Evolutionary conservation across 2,888 invertebrate species (phyloP).

Genomic region (Chymomyza procnemis): DNA sequence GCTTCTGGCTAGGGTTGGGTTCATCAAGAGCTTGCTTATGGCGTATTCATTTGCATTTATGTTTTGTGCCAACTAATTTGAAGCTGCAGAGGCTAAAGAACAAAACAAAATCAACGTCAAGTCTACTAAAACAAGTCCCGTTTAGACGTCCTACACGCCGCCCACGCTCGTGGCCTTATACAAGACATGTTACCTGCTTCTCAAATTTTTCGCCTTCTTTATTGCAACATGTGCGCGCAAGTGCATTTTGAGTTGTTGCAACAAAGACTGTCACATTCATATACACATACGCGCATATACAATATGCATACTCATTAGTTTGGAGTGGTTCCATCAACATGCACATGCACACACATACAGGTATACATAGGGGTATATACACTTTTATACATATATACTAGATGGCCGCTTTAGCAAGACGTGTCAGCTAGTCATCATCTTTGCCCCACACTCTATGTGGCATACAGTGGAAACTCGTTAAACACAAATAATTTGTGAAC

Average conservation of each 20-base stretch:
- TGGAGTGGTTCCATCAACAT: constrained; percentile 73
- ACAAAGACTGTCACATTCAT: constrained; percentile 51
- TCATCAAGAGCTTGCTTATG: background rate
- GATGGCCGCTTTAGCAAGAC: constrained; percentile 3
- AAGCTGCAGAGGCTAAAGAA: constrained; percentile 47
- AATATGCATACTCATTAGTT: constrained; percentile 75
- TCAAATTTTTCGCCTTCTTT: background rate
- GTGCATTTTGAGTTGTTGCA: constrained; percentile 59
- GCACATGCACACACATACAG: constrained; percentile 26
- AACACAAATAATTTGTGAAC: background rate
- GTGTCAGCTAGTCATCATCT: background rate
- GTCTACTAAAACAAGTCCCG: constrained; percentile 10
- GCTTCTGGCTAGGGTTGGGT: constrained; percentile 21
- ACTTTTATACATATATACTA: background rate
- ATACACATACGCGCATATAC: constrained; percentile 42
- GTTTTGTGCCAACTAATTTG: constrained; percentile 72
- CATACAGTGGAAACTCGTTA: background rate
- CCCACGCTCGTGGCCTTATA: constrained; percentile 11
- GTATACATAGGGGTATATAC: background rate
- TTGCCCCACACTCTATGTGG: background rate
- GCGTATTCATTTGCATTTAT: constrained; percentile 67
- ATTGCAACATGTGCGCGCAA: constrained; percentile 31
- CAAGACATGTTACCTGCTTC: constrained; percentile 46
- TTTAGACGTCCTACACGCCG: background rate
- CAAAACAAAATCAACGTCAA: constrained; percentile 68